Conservation (phyloP, 1,140 invertebrate genomes). For the Gyrodactylus salaris region DNA sequence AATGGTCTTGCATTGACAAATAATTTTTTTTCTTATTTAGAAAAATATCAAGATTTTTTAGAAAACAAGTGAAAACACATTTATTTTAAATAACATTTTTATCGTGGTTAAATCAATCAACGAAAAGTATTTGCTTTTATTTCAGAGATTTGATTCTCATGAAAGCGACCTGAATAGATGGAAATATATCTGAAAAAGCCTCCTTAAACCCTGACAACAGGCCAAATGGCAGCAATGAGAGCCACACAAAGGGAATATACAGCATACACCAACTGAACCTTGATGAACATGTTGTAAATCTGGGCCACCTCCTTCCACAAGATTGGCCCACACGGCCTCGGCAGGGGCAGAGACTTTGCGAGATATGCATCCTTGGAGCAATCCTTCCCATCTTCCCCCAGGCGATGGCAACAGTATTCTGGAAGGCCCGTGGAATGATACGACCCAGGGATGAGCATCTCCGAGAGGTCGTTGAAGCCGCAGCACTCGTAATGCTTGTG, state of each 20-base stretch:
- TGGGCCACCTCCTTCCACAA: background rate
- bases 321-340: background rate
- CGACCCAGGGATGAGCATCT: too few relatives aligned
- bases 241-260: background rate
- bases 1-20: too few relatives aligned
- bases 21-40: too few relatives aligned
- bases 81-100: background rate
- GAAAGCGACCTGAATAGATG: too few relatives aligned
- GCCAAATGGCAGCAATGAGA: background rate
- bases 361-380: too few relatives aligned
- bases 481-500: background rate
- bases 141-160: background rate
- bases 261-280: background rate
- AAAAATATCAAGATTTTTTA: background rate
- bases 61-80: background rate
- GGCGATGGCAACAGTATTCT: background rate
- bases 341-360: background rate
- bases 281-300: background rate
- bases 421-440: background rate
- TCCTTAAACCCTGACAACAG: too few relatives aligned
- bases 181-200: too few relatives aligned
- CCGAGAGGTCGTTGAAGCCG: background rate
- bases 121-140: background rate
- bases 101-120: background rate
- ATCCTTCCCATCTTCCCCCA: background rate